These are phyloP conservation scores for Laterallus jamaicensis DNA, from an alignment of 2,113 vertebrate species.

Conservation along the genomic window DNA sequence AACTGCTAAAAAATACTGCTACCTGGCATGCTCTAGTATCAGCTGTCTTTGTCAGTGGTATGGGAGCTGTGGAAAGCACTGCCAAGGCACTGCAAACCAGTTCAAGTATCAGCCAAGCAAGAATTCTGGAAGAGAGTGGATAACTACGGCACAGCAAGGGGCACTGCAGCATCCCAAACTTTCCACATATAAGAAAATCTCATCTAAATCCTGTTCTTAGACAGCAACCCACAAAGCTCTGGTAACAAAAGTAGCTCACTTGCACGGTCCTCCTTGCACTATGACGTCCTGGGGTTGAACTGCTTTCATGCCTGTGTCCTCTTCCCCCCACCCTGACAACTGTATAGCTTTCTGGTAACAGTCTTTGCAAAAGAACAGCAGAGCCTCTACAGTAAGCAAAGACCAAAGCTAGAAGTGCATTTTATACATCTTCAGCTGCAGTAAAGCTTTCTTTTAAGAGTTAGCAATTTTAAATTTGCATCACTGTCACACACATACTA, in stretches of 20 bases:
- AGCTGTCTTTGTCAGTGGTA: background rate
- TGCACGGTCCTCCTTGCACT: background rate
- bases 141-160: background rate
- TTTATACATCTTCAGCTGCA: background rate
- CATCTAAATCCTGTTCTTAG: background rate
- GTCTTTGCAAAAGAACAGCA: background rate
- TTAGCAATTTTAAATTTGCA: background rate
- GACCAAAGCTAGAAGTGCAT: background rate
- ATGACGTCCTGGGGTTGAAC: background rate
- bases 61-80: background rate
- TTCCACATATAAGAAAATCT: background rate
- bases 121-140: background rate
- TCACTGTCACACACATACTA: background rate
- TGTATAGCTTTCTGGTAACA: background rate
- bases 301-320: background rate
- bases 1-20: background rate
- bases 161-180: background rate
- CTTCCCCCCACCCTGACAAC: background rate
- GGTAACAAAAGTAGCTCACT: background rate
- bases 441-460: background rate
- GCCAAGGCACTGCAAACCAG: background rate
- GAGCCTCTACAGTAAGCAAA: background rate
- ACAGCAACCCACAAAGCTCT: background rate
- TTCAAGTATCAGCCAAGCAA: background rate
- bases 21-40: background rate